A percentile compares a stretch with the other conserved stretches of the same genome.
phyloP scores from a whole-genome alignment of 2,113 vertebrate genomes.

The Hemichromis elongatus region DNA sequence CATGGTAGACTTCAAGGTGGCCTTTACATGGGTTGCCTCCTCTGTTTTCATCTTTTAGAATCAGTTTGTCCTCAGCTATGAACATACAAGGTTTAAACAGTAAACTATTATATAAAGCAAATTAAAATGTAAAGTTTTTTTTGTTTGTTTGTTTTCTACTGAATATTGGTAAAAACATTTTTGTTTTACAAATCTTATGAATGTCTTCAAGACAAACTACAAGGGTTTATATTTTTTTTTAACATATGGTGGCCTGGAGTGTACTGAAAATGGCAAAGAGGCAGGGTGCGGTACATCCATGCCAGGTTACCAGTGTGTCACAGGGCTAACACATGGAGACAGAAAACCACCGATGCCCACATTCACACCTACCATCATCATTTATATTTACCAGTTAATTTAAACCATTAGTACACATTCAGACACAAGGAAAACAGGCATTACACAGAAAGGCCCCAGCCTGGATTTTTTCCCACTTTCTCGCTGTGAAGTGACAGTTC shows the following conservation, averaged over 20 bases:
- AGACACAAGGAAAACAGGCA: not conserved
- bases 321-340: not conserved
- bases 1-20: constrained; percentile 27
- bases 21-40: constrained; percentile 37
- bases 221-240: not conserved
- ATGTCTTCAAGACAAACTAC: not conserved
- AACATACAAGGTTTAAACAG: not conserved
- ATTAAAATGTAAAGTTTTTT: not conserved
- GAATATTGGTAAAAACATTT: not conserved
- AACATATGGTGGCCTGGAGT: not conserved
- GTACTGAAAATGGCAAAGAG: not conserved
- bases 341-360: not conserved
- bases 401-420: not conserved
- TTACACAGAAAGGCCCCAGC: not conserved
- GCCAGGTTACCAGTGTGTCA: not conserved
- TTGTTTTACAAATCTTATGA: not conserved
- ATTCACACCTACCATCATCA: not conserved
- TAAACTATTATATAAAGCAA: not conserved
- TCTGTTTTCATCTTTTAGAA: not conserved
- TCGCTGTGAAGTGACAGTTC: not conserved
- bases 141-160: not conserved
- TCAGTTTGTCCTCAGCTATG: not conserved
- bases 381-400: not conserved
- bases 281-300: not conserved
- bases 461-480: not conserved